These are phyloP conservation scores for Pogonomyrmex californicus DNA, from an alignment of 1,140 invertebrate genomes.

Conservation along the genomic window DNA sequence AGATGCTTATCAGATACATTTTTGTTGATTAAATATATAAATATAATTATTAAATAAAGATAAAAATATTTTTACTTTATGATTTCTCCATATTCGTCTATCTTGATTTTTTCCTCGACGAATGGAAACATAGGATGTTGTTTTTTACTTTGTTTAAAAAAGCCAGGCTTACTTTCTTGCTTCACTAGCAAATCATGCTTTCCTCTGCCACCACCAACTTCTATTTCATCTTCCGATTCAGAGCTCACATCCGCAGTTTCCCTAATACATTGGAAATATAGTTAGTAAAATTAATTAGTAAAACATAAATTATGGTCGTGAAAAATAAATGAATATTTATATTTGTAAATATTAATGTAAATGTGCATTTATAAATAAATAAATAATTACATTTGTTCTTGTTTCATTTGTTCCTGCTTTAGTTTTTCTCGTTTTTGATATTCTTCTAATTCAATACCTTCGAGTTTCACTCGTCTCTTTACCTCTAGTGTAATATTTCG, in stretches of 20 bases:
- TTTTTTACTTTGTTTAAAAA: slow-evolving; percentile 97
- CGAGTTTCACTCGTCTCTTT: slow-evolving; percentile 92
- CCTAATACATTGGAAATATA: slow-evolving; percentile 79
- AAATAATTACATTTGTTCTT: slow-evolving; percentile 84
- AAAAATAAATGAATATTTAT: slow-evolving; percentile 3
- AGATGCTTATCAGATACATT: neutral
- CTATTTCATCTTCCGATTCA: slow-evolving; percentile 95
- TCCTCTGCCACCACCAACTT: slow-evolving; percentile 92
- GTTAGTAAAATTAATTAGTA: slow-evolving; percentile 28
- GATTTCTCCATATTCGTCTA: slow-evolving; percentile 98
- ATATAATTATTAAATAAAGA: too few species aligned
- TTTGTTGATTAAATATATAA: neutral
- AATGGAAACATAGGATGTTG: slow-evolving; percentile 99
- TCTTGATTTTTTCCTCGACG: slow-evolving; percentile 96
- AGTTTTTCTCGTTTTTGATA: slow-evolving; percentile 91
- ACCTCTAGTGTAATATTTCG: slow-evolving; percentile 93
- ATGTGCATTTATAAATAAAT: neutral
- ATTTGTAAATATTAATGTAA: too few species aligned
- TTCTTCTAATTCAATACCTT: slow-evolving; percentile 97
- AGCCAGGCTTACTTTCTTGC: slow-evolving; percentile 92
- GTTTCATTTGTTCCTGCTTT: slow-evolving; percentile 86
- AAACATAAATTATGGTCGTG: slow-evolving; percentile 13
- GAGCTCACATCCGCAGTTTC: slow-evolving; percentile 91
- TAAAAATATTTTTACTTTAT: slow-evolving; percentile 88
- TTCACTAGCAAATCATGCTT: slow-evolving; percentile 97